These are phyloP conservation scores for Isurus oxyrinchus DNA, from an alignment of 2,113 vertebrate genomes.

Conservation along the genomic window DNA sequence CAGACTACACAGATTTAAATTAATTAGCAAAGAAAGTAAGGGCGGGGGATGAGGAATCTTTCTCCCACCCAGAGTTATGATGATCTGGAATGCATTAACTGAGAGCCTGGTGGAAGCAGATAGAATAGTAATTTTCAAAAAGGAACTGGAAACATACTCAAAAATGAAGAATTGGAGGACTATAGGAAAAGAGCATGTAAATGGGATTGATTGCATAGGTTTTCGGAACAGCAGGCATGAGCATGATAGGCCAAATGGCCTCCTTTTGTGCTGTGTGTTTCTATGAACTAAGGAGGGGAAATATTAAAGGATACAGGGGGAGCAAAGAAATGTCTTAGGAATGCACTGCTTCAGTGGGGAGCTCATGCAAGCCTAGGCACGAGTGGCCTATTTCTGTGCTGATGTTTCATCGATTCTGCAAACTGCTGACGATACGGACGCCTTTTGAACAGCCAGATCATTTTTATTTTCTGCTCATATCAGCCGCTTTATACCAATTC, in stretches of 20 bases:
- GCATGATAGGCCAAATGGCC: not conserved
- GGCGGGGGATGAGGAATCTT: not conserved
- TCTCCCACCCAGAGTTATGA: not conserved
- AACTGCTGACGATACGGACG: not conserved
- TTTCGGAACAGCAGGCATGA: not conserved
- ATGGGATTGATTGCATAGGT: not conserved
- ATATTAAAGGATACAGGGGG: not conserved
- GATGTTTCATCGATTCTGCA: not conserved
- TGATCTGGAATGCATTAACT: not conserved
- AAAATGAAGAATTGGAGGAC: not conserved
- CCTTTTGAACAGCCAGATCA: not conserved
- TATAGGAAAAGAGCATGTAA: not conserved
- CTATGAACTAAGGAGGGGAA: not conserved
- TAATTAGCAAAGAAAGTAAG: not conserved
- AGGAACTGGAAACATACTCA: not conserved
- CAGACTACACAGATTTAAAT: not conserved
- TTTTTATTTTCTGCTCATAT: not conserved
- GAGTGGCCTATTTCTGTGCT: not conserved
- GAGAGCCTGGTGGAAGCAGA: not conserved
- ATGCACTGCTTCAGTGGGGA: not conserved
- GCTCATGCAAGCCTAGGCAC: not conserved
- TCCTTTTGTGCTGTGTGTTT: not conserved
- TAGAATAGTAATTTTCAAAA: not conserved
- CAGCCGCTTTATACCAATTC: not conserved
- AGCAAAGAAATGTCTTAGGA: not conserved